These are phyloP conservation scores for Campaea margaritaria DNA, from an alignment of 2,888 invertebrate genomes.

Conservation along the genomic window DNA sequence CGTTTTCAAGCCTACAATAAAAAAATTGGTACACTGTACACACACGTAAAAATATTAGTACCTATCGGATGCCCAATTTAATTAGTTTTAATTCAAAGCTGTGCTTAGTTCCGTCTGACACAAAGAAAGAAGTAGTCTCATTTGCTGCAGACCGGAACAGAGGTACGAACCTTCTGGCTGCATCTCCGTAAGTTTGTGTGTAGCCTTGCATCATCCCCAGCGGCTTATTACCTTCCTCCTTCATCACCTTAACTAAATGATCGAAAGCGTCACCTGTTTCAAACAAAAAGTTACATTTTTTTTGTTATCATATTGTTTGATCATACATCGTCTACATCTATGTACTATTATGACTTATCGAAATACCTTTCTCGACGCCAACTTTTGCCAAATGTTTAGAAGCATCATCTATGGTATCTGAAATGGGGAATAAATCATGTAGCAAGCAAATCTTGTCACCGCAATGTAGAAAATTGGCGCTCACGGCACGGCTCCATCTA, in stretches of 20 bases:
- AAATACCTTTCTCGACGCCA: slow-evolving; percentile 66
- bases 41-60: background rate
- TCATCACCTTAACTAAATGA: slow-evolving; percentile 61
- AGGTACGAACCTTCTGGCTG: slow-evolving; percentile 57
- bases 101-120: too few species aligned
- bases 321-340: too few species aligned
- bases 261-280: slow-evolving; percentile 62
- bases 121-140: too few species aligned
- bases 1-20: slow-evolving; percentile 54
- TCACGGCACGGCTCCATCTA: too few species aligned
- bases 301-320: background rate
- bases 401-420: slow-evolving; percentile 61
- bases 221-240: slow-evolving; percentile 55
- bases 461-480: too few species aligned
- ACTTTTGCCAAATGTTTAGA: slow-evolving; percentile 63
- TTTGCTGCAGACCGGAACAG: background rate
- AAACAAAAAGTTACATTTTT: background rate
- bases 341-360: too few species aligned
- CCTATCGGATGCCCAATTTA: too few species aligned
- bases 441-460: too few species aligned
- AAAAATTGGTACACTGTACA: too few species aligned
- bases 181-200: slow-evolving; percentile 60
- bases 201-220: slow-evolving; percentile 65
- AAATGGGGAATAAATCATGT: slow-evolving; percentile 28
- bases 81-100: too few species aligned